phyloP scores from a whole-genome alignment of 1,140 invertebrate species.

The Pseudomyrmex pallidus region DNA sequence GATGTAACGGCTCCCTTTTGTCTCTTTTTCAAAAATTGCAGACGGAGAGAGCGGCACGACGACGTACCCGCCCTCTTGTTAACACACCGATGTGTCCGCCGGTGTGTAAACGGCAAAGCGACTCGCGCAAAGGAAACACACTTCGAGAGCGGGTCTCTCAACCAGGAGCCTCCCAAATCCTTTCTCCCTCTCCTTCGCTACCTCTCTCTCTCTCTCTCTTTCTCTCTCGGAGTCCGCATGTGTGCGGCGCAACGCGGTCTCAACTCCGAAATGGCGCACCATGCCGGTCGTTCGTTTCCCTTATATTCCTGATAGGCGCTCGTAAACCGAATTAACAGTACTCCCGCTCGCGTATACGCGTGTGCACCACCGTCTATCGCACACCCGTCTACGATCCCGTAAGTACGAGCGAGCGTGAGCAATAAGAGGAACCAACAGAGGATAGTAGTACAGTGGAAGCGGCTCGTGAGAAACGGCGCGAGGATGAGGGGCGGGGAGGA shows the following conservation, averaged over 20 bases:
- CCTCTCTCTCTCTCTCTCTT: neutral
- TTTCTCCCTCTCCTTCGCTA: neutral
- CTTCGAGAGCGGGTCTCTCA: slow-evolving; percentile 31
- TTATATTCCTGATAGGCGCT: slow-evolving; percentile 77
- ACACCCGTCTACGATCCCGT: slow-evolving; percentile 20
- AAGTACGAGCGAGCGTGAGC: slow-evolving; percentile 58
- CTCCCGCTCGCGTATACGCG: slow-evolving; percentile 26
- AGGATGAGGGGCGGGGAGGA: slow-evolving; percentile 5
- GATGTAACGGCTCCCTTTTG: neutral
- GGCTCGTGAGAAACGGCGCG: slow-evolving; percentile 62
- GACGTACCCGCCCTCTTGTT: slow-evolving; percentile 25
- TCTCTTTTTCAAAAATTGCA: neutral
- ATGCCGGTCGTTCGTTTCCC: slow-evolving; percentile 72
- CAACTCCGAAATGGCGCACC: slow-evolving; percentile 62
- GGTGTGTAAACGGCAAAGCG: slow-evolving; percentile 45
- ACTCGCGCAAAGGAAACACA: slow-evolving; percentile 54
- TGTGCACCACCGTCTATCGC: slow-evolving; percentile 8
- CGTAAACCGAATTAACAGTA: slow-evolving; percentile 81
- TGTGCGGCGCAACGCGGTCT: slow-evolving; percentile 31
- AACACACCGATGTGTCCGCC: slow-evolving; percentile 32
- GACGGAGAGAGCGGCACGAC: neutral
- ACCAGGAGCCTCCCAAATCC: neutral
- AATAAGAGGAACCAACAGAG: slow-evolving; percentile 67
- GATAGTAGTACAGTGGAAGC: slow-evolving; percentile 66
- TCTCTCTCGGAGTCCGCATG: neutral